Conservation (phyloP, 1,140 invertebrate genomes). For the Calosoma granatense region DNA sequence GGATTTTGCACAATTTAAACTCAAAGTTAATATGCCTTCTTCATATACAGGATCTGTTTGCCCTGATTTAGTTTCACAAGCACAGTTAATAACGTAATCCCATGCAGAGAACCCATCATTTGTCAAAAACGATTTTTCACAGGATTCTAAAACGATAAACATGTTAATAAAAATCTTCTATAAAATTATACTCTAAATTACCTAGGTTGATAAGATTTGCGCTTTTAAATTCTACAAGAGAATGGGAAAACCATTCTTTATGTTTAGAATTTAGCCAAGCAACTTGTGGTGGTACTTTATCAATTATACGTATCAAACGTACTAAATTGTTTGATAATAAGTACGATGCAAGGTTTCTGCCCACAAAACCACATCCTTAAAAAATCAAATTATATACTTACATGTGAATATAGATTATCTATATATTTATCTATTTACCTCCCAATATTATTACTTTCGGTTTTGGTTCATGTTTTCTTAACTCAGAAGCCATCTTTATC, state of each 20-base stretch:
- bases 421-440: constrained; percentile 25
- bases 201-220: constrained; percentile 82
- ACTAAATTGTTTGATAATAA: constrained; percentile 68
- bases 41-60: constrained; percentile 82
- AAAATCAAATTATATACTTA: neutral
- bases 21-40: constrained; percentile 78
- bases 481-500: constrained; percentile 5
- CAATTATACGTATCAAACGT: constrained; percentile 66
- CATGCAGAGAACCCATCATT: constrained; percentile 45
- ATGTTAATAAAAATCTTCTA: constrained; percentile 16
- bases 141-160: constrained; percentile 54
- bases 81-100: constrained; percentile 79
- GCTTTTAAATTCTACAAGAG: constrained; percentile 79
- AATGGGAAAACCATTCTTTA: constrained; percentile 55
- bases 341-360: constrained; percentile 75
- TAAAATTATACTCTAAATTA: constrained; percentile 35
- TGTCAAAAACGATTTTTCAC: constrained; percentile 60
- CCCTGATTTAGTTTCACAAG: constrained; percentile 78
- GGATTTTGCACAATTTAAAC: constrained; percentile 69
- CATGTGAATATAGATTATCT: neutral
- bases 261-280: constrained; percentile 77
- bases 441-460: constrained; percentile 34
- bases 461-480: constrained; percentile 24
- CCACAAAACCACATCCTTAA: constrained; percentile 84
- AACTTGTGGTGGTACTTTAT: constrained; percentile 86